Base-by-base conservation (phyloP, 30 jellyfish, hydroid and myxozoan genomes). In the Clytia hemisphaerica region DNA sequence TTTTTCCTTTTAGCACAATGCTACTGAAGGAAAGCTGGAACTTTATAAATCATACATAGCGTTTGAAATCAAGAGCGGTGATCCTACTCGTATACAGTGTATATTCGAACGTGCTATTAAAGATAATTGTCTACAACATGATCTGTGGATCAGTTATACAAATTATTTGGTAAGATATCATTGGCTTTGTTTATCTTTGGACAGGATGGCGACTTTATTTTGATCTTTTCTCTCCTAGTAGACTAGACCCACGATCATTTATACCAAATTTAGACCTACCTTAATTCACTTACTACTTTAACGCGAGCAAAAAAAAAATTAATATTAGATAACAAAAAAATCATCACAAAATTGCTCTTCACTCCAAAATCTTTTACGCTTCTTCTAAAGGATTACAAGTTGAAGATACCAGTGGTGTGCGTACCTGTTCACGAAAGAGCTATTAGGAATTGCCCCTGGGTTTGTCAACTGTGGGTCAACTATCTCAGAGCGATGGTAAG, bases 401-500 rank as follows among this genome's bases (percentile, higher is more conserved):
- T 89, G 58, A 89, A 89, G 64, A 81, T 82, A 29, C 53, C 88
- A 38, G 27, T 83, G 3, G 83, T 82, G 37, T 88, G 93, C 5
- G 25, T 80, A 21, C 83, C 88, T 5, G 94, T 82, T 9, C 94
- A 78, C 58, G 91, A 69, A 58, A 72, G 98, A 60, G 89, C 98
- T 1, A 79, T 82, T 9, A 77, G 98, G 37, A 89, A 89, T 42
- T 89, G 98, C 58, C 98, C 98, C 2, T 89, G 98, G 98, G 86
- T 89, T 29, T 47, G 79, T 31, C 9, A 51, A 10, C 45, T 89
- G 5, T 89, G 98, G 98, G 71, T 44, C n/a, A 65, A 63, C 22
- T 89, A 89, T 62, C 58, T 89, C 37, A 67, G 66, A 19, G 93
- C 95, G 22, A 24, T 82, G 92, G 98, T 63, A 76, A 61, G 94